Evolutionary conservation across 2,797 vertebrate species (phyloP).

Genomic region (Pseudochirops corinnae): DNA sequence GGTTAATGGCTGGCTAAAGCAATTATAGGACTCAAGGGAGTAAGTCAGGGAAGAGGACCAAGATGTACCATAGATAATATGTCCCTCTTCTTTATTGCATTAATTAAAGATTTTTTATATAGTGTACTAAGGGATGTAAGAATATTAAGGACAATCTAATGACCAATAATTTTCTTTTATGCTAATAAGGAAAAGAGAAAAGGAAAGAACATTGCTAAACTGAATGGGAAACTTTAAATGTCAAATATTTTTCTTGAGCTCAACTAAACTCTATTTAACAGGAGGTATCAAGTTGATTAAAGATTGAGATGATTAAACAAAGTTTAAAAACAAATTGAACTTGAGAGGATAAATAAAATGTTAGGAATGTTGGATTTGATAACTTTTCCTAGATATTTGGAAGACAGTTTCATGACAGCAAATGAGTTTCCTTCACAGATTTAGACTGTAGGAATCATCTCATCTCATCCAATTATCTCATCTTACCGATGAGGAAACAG

Average conservation of each 20-base stretch:
- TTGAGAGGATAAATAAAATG: neutral
- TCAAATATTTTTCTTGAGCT: neutral
- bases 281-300: neutral
- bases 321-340: neutral
- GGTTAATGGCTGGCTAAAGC: conserved; percentile 69
- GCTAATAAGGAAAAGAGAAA: neutral
- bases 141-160: conserved; percentile 4
- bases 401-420: neutral
- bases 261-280: neutral
- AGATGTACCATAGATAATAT: neutral
- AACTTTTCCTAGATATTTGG: fast-evolving
- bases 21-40: conserved; percentile 63
- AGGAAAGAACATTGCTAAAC: neutral
- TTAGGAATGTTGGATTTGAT: neutral
- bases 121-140: conserved; percentile 10
- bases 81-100: conserved; percentile 40
- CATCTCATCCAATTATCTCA: neutral
- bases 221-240: neutral
- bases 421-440: neutral
- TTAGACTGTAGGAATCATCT: neutral
- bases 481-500: neutral
- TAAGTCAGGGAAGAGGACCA: conserved; percentile 13
- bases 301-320: neutral
- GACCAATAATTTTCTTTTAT: conserved; percentile 38
- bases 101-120: conserved; percentile 44